These are phyloP conservation scores for Trogon surrucura DNA, from an alignment of 2,113 vertebrate species.

Conservation along the genomic window DNA sequence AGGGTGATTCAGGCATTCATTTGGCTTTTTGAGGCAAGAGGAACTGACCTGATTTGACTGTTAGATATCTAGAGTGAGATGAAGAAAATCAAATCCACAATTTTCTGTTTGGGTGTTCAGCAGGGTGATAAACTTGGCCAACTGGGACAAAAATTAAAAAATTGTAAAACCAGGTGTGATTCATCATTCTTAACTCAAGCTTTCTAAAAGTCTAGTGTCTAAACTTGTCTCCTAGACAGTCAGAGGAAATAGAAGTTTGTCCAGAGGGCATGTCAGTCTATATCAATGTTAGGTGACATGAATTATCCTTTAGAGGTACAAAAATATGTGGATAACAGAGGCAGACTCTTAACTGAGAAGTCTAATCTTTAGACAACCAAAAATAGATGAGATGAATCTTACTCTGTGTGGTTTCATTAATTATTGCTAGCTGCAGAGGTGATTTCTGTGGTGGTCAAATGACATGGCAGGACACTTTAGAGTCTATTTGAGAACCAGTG, in stretches of 20 bases:
- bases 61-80: background rate
- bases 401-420: conserved; percentile 23
- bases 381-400: conserved; percentile 20
- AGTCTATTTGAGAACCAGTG: background rate
- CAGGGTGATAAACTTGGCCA: background rate
- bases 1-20: background rate
- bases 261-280: background rate
- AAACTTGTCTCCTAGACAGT: background rate
- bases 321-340: background rate
- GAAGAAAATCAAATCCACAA: background rate
- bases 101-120: background rate
- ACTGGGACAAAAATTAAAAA: background rate
- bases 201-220: background rate
- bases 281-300: background rate
- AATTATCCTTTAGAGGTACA: background rate
- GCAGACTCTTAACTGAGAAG: background rate
- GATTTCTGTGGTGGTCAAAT: conserved; percentile 22
- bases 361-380: background rate
- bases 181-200: background rate
- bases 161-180: background rate
- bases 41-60: background rate
- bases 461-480: conserved; percentile 9
- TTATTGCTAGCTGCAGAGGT: background rate
- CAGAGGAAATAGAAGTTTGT: background rate
- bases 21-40: background rate